These are phyloP conservation scores for Sphaeridia pumilis DNA, from an alignment of 2,888 invertebrate species.

Conservation along the genomic window DNA sequence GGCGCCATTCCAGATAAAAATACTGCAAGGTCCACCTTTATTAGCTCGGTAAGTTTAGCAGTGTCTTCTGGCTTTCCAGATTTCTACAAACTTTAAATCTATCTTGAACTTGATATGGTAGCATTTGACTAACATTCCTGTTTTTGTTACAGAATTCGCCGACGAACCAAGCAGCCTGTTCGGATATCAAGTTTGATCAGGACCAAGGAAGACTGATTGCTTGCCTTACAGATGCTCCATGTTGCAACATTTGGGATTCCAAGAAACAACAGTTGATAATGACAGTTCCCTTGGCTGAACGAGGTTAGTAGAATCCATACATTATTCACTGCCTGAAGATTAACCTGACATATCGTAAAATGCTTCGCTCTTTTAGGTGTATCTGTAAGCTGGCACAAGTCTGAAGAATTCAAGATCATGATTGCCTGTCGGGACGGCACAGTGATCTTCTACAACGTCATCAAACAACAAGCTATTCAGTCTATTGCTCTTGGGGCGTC, in stretches of 20 bases:
- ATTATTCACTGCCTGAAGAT: too few species aligned
- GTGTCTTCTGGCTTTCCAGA: background rate
- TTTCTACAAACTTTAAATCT: too few species aligned
- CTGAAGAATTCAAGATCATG: conserved; percentile 56
- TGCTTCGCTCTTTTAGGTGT: conserved; percentile 37
- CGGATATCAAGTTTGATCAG: conserved; percentile 51
- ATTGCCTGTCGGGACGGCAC: conserved; percentile 65
- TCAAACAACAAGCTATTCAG: conserved; percentile 52
- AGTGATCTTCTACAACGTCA: conserved; percentile 59
- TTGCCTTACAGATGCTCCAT: conserved; percentile 64
- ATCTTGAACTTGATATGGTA: too few species aligned
- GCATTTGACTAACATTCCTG: too few species aligned
- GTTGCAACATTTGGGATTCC: conserved; percentile 54
- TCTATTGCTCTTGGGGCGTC: conserved; percentile 52
- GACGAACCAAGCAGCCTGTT: background rate
- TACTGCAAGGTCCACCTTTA: too few species aligned
- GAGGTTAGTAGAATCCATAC: conserved; percentile 11
- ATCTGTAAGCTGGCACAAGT: conserved; percentile 54
- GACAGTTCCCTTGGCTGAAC: conserved; percentile 46
- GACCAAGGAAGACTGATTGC: conserved; percentile 53
- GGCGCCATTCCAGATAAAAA: conserved; percentile 5
- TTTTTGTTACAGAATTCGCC: background rate
- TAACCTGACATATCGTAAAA: too few species aligned
- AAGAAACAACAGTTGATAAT: conserved; percentile 46
- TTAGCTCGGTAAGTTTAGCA: background rate